A percentile compares a stretch with the other conserved stretches of the same genome.
These are phyloP conservation scores for Micrastur ruficollis DNA, from an alignment of 2,797 vertebrate species.

Conservation along the genomic window DNA sequence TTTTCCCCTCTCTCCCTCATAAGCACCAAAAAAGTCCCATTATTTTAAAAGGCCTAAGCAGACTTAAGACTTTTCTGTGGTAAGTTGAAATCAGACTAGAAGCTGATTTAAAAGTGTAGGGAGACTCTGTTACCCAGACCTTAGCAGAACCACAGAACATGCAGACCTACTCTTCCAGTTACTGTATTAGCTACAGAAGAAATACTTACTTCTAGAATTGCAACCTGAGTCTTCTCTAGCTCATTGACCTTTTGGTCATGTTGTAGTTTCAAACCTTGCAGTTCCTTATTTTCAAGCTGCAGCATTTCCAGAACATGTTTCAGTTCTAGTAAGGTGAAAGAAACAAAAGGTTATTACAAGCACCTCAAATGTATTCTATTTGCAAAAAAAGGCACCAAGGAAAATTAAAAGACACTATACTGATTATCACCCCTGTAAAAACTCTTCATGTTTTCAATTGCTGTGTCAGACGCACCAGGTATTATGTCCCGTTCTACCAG, in stretches of 20 bases:
- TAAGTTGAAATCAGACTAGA: not conserved
- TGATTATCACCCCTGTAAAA: not conserved
- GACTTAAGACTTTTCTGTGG: not conserved
- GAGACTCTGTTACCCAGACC: not conserved
- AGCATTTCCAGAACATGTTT: slow-evolving; percentile 80
- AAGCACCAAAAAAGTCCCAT: not conserved
- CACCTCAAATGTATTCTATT: not conserved
- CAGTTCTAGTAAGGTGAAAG: slow-evolving; percentile 72
- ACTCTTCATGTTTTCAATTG: not conserved
- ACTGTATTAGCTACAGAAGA: not conserved
- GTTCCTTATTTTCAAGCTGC: slow-evolving; percentile 77
- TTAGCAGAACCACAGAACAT: not conserved
- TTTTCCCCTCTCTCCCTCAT: not conserved
- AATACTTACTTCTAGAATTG: slow-evolving; percentile 74
- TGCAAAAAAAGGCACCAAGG: not conserved
- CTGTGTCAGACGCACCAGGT: not conserved
- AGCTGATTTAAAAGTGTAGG: not conserved
- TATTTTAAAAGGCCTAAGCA: not conserved
- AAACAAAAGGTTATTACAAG: not conserved
- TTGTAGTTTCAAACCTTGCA: slow-evolving; percentile 76
- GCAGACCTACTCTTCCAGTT: not conserved
- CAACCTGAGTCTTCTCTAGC: slow-evolving; percentile 73
- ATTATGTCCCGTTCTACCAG: not conserved
- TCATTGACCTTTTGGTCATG: slow-evolving; percentile 76
- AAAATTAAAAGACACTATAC: not conserved